Conservation (phyloP, 2,797 vertebrate genomes). For the Clarias pachynema region DNA sequence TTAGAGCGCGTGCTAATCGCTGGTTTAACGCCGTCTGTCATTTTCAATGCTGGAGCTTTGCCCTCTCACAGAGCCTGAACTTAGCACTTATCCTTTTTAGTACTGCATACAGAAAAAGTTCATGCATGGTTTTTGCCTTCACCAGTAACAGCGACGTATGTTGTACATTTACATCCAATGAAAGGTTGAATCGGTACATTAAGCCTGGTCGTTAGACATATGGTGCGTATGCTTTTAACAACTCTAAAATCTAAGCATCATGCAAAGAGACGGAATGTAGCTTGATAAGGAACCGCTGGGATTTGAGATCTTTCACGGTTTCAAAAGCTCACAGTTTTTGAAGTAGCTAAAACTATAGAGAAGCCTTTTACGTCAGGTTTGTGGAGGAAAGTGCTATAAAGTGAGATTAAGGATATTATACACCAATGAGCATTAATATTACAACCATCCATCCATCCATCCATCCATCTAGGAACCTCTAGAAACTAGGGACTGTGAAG, state of each 20-base stretch:
- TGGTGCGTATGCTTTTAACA: not conserved
- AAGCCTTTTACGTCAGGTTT: not conserved
- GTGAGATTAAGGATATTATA: not conserved
- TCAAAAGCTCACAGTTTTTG: not conserved
- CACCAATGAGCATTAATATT: not conserved
- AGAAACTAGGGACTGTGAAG: too few relatives aligned
- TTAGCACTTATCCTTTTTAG: conserved; percentile 61
- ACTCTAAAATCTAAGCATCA: not conserved
- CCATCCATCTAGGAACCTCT: too few relatives aligned
- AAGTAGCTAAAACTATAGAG: not conserved
- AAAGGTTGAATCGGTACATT: conserved; percentile 17
- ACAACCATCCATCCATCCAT: too few relatives aligned
- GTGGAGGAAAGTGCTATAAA: not conserved
- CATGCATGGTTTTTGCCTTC: conserved; percentile 33
- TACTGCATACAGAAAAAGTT: conserved; percentile 11
- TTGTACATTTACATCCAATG: conserved; percentile 12
- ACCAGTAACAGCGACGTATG: conserved; percentile 22
- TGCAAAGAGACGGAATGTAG: not conserved
- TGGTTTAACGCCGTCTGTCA: conserved; percentile 62
- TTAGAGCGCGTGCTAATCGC: conserved; percentile 63
- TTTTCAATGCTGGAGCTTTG: conserved; percentile 65
- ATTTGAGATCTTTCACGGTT: not conserved
- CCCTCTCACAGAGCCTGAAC: conserved; percentile 55
- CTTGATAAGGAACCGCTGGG: not conserved
- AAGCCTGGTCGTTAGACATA: conserved; percentile 8